phyloP scores from a whole-genome alignment of 2,797 vertebrate genomes.

The Cynodonichthys magdalenae region DNA sequence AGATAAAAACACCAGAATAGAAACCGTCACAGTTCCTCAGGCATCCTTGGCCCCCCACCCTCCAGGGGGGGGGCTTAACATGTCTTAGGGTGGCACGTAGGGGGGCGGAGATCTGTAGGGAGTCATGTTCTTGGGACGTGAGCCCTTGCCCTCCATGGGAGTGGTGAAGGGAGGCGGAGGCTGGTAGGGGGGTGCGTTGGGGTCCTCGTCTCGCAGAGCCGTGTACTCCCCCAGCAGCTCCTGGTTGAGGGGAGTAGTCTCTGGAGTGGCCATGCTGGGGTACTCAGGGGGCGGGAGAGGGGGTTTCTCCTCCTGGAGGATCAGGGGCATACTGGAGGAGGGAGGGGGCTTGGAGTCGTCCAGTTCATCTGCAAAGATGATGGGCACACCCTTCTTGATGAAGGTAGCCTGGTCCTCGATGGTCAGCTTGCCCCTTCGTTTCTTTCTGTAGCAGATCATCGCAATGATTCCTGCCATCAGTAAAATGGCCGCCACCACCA shows the following conservation, averaged over 20 bases:
- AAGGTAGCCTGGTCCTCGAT: constrained; percentile 99
- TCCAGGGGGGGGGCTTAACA: constrained; percentile 68
- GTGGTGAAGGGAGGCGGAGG: constrained; percentile 94
- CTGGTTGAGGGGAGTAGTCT: constrained; percentile 94
- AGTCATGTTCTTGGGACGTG: constrained; percentile 99
- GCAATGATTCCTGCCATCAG: constrained; percentile 94
- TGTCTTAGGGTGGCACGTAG: constrained; percentile 94
- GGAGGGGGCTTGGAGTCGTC: constrained; percentile 96
- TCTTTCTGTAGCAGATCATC: constrained; percentile 98
- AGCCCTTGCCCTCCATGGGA: constrained; percentile 96
- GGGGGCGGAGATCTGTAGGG: constrained; percentile 97
- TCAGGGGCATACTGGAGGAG: constrained; percentile 95
- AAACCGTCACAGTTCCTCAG: constrained; percentile 85
- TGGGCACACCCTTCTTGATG: constrained; percentile 98
- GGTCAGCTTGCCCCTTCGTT: constrained; percentile 95
- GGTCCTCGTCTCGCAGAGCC: constrained; percentile 93
- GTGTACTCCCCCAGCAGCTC: constrained; percentile 94
- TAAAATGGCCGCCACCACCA: constrained; percentile 94
- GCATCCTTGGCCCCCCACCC: constrained; percentile 74
- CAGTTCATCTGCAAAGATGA: constrained; percentile 96
- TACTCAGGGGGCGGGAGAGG: constrained; percentile 95
- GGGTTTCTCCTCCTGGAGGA: constrained; percentile 97
- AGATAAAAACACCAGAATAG: constrained; percentile 85
- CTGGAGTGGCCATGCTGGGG: constrained; percentile 91
- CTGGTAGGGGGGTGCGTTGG: constrained; percentile 93